Evolutionary conservation across 2,888 invertebrate genomes (phyloP), one percentile per base, ranked within the genome.

Genomic region (Copidosoma aretas): DNA sequence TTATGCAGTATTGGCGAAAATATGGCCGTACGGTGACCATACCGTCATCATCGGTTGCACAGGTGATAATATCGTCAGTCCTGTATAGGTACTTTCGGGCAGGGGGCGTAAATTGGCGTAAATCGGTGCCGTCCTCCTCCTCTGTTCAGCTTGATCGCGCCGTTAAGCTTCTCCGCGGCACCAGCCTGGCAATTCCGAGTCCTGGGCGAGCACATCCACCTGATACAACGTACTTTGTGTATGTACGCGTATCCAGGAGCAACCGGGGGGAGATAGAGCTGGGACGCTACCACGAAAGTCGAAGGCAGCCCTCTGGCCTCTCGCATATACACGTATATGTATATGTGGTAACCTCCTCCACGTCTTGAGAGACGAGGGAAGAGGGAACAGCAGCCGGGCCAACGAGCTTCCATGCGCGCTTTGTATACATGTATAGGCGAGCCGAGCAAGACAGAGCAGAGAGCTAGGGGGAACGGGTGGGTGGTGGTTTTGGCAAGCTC

Each of bases 151-250:
- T 3, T 41, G 25, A 51, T 32, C 58, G 68, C 62, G 65, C 60
- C 58, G 69, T 15, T 19, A 39, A 41, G 32, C 41, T 24, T 60
- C n/a, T 67, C 68, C 69, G 70, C 73, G 71, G 70, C 71, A 52
- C 60, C 57, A 51, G 53, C 80, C 80, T 81, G 81, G 82, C 81
- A 82, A 83, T 83, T 82, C 82, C 78, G 80, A 81, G 79, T 78
- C 78, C 77, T 77, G 73, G 75, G 75, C 32, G 32, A 8, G 32
- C 32, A 32, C 32, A 32, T 32, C 32, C n/a, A n/a, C n/a, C n/a
- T n/a, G n/a, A n/a, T 32, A 32, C 32, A 32, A 5, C 32, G 32
- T 32, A 32, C 8, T 32, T 5, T 32, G 8, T 32, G 8, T 32
- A 32, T 32, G 32, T 8, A 32, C 32, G 32, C 8, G 32, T 32